These are phyloP conservation scores for Marisa cornuarietis DNA, from an alignment of 1,140 invertebrate genomes.

Conservation along the genomic window DNA sequence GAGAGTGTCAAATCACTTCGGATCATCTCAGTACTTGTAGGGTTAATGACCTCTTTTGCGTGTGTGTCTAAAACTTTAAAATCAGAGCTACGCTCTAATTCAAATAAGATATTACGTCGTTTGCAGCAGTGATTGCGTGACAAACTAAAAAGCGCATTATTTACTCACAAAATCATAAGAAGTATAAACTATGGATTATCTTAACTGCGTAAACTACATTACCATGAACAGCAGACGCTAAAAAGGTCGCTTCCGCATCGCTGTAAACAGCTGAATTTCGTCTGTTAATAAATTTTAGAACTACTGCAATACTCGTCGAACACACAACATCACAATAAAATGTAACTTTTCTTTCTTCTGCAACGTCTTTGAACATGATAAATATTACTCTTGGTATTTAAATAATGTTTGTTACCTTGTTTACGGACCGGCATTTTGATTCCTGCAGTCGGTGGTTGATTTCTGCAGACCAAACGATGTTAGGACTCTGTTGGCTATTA, in stretches of 20 bases:
- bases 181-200: background rate
- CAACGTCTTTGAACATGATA: background rate
- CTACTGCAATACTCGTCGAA: background rate
- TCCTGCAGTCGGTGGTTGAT: constrained; percentile 6
- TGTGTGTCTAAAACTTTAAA: no score
- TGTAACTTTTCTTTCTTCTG: background rate
- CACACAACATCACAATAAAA: background rate
- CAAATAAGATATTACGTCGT: no score
- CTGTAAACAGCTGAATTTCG: background rate
- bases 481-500: no score
- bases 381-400: background rate
- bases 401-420: constrained; percentile 10
- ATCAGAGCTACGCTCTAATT: no score
- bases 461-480: background rate
- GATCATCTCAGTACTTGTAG: no score
- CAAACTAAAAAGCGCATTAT: background rate
- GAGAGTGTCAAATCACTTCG: no score
- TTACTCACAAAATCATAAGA: background rate
- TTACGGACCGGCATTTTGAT: constrained; percentile 28
- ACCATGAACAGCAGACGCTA: background rate
- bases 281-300: background rate
- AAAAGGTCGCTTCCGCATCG: background rate
- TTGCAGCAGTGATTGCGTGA: background rate
- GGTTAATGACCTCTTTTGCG: no score
- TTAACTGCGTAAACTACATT: background rate